phyloP scores from a whole-genome alignment of 2,113 vertebrate genomes.

The Bujurquina vittata region DNA sequence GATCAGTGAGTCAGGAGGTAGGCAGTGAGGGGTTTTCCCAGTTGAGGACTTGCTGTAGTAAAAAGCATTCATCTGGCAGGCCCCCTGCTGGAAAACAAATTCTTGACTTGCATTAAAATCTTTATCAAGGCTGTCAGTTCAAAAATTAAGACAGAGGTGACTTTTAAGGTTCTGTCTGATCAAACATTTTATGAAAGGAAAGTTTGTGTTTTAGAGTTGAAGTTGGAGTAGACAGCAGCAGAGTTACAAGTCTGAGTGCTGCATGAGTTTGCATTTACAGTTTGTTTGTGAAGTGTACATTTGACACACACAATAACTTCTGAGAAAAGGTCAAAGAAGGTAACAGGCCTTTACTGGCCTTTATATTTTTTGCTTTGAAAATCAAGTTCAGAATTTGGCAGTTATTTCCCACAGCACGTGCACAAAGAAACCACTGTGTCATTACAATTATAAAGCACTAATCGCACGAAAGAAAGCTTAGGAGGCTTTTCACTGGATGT shows the following conservation, averaged over 20 bases:
- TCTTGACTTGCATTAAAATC: slow-evolving; percentile 26
- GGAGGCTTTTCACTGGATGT: background rate
- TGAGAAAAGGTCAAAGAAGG: background rate
- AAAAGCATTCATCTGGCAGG: slow-evolving; percentile 29
- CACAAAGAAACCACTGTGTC: background rate
- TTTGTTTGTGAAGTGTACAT: background rate
- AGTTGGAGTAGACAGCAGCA: background rate
- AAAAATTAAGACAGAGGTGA: background rate
- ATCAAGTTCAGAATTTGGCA: background rate
- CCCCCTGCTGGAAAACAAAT: slow-evolving; percentile 27
- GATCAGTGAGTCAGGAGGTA: slow-evolving; percentile 14
- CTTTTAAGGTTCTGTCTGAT: background rate
- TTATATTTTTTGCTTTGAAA: background rate
- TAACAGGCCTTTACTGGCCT: background rate
- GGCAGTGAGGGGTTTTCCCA: slow-evolving; percentile 32
- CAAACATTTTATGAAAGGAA: background rate
- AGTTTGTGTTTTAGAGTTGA: background rate
- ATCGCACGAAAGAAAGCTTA: background rate
- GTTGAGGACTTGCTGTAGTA: slow-evolving; percentile 8
- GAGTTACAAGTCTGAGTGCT: background rate
- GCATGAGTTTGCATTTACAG: background rate
- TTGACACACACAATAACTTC: background rate
- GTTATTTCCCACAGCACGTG: background rate
- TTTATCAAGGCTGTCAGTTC: background rate
- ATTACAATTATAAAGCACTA: background rate